Evolutionary conservation across 2,888 invertebrate species (phyloP), one percentile per base, ranked within the genome.

Genomic region (Cryptosula pallasiana): DNA sequence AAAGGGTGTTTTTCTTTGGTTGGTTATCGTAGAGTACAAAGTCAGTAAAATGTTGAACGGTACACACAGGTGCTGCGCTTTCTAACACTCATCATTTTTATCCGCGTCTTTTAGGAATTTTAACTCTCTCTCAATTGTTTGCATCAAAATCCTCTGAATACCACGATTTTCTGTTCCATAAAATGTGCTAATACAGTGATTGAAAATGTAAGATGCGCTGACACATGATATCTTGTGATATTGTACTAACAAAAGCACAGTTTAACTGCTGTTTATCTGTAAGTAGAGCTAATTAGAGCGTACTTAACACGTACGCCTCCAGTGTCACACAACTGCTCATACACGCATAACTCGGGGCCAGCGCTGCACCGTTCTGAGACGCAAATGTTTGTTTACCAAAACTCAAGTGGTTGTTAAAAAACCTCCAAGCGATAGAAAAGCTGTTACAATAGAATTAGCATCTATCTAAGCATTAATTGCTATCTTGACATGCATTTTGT

Each of bases 391-490:
- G 32, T 32, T 29, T 63, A 29, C 13, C 2, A 25, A 5, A 32
- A 5, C 27, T 63, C 16, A 20, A 63, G 27, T 20, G 13, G 32
- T 9, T 63, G 27, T 27, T 63, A 9, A 32, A 32, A 63, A 32
- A 63, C 63, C 63, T 63, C 63, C 63, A 63, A 63, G 63, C 32
- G 63, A 63, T 63, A 63, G 63, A 5, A 63, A 63, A 63, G 20
- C 27, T 32, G 63, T 63, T 63, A 63, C 63, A 63, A 63, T 13
- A 5, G 32, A 63, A 63, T 63, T 63, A 63, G 27, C 32, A 57
- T 16, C 5, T 57, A 57, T 57, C 57, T n/a, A 9, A 5, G n/a
- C 25, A 23, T 57, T 57, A 57, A 57, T 57, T 57, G 57, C 57
- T 23, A 57, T 57, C n/a, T 16, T 57, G 57, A 57, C 57, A 23